Evolutionary conservation across 1,140 invertebrate species (phyloP), one percentile per base, ranked within the genome.

Genomic region (Mylabris phalerata): DNA sequence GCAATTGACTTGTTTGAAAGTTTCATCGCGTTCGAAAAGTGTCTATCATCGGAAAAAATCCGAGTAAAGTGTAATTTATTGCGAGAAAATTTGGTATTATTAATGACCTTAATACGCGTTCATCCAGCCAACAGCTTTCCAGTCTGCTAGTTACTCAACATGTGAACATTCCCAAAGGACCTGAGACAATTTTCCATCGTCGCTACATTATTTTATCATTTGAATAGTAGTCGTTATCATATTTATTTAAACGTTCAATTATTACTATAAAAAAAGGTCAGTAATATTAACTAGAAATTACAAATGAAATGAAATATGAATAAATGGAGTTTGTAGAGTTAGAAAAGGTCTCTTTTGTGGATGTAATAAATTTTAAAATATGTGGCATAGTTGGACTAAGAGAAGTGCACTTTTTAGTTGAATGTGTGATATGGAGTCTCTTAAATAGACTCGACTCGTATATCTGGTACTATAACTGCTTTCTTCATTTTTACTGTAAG

Each of bases 91-190:
- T 59, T 57, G 50, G 49, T 57, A 54, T 59, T 63, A 62, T 63
- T 65, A 67, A 65, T 64, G 66, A 66, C 66, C 64, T 58, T 58
- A 61, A 62, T 63, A 57, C 61, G 61, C 64, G 61, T 46, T 65
- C 63, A 64, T 59, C 60, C 65, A 62, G 59, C 57, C 62, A 67
- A 66, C 59, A 56, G 57, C 57, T 67, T 67, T 55, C 64, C 66
- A 61, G 66, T 67, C 66, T 67, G 64, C 24, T 66, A 63, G 59
- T 56, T 57, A 62, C 64, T 67, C 66, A 67, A 67, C 66, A 67
- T 67, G 66, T 67, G 66, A 67, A 60, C 55, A 65, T 67, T 63
- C 59, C 61, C 59, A 51, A 64, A 63, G 57, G 63, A 63, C 25
- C 51, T 51, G 59, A 65, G 55, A 58, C 62, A 55, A 51, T 59